Evolutionary conservation across 2,888 invertebrate genomes (phyloP), one percentile per base, ranked within the genome.

Genomic region (Drosophila pegasa): DNA sequence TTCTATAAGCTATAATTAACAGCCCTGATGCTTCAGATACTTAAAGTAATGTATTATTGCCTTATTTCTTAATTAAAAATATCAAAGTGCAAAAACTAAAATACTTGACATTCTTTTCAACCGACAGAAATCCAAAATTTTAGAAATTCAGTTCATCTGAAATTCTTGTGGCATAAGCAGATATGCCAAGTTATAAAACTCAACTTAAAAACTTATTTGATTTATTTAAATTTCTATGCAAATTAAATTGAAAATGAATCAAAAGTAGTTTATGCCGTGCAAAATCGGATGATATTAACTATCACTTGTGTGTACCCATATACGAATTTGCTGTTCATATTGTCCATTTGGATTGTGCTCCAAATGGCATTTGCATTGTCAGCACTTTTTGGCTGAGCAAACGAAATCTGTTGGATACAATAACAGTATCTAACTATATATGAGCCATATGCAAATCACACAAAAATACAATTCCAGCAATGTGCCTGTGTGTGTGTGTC

Each of bases 371-470:
- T 72, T 66, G 60, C 29, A 41, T 54, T 73, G 80, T 82, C 82
- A 60, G 64, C 66, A 62, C 43, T 43, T 52, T 40, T 10, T 50
- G 45, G 10, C 47, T 43, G 22, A 51, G 47, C 43, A 54, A 77
- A 63, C 68, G 33, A 68, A 62, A 75, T 76, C 61, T 72, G 54
- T 56, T 56, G 41, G 58, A 75, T 58, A 55, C 50, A 67, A 79
- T 57, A 65, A 66, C 59, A 61, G 73, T 33, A 61, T 27, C 57
- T 55, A 60, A 61, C 72, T 61, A 45, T 56, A 48, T 20, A 50
- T 41, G 33, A 29, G 35, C 54, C 61, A 78, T 84, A 84, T 84
- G 81, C 82, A 82, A 87, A 82, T 82, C 65, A 80, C 40, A 65
- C 22, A 37, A 20, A 55, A 66, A 52, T 52, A 50, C 48, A 22